These are phyloP conservation scores for Pituophis catenifer DNA, from an alignment of 2,113 vertebrate genomes.

Conservation along the genomic window DNA sequence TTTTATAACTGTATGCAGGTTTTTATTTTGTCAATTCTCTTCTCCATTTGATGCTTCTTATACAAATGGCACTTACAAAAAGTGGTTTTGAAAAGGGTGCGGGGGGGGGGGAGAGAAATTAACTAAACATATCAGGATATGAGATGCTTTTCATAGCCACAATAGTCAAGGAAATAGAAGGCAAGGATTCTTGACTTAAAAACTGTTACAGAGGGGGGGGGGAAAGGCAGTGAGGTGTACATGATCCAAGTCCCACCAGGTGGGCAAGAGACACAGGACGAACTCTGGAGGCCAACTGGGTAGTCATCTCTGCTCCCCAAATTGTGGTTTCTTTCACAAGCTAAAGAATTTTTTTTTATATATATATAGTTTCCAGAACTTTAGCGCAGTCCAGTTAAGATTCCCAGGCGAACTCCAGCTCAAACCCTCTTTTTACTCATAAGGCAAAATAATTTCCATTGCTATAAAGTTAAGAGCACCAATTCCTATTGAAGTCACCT, in stretches of 20 bases:
- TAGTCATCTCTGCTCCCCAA: not conserved
- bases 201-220: constrained; percentile 37
- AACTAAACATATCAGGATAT: constrained; percentile 58
- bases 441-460: constrained; percentile 31
- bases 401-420: not conserved
- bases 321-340: too few species aligned
- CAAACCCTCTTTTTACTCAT: constrained; percentile 5
- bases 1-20: constrained; percentile 75
- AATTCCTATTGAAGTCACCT: constrained; percentile 6
- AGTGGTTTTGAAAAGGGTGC: constrained; percentile 72
- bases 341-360: not conserved
- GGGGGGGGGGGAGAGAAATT: constrained; percentile 61
- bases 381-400: not conserved
- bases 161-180: constrained; percentile 50
- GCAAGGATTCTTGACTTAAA: constrained; percentile 48
- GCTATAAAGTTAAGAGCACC: constrained; percentile 64
- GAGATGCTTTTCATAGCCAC: constrained; percentile 68
- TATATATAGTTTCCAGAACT: not conserved
- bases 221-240: constrained; percentile 46
- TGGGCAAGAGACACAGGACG: not conserved
- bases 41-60: constrained; percentile 87
- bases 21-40: constrained; percentile 65
- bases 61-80: constrained; percentile 94
- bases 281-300: constrained; percentile 3
- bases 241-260: not conserved